Evolutionary conservation across 2,797 vertebrate species (phyloP).

Genomic region (Bufotes viridis): DNA sequence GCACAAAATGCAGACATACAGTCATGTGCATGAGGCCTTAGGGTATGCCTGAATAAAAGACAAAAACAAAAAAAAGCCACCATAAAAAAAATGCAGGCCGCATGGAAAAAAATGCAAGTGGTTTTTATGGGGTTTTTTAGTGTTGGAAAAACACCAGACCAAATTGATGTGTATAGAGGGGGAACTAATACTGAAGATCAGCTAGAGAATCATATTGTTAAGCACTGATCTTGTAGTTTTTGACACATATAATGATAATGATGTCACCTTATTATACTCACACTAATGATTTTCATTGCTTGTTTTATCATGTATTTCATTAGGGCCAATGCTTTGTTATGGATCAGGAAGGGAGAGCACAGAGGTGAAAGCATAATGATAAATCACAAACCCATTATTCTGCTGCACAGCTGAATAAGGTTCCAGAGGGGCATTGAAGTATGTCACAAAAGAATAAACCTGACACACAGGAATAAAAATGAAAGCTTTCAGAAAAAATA

Average conservation of each 20-base stretch:
- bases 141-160: no score
- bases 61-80: no score
- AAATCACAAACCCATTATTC: slow-evolving; percentile 61
- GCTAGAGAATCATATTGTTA: neutral
- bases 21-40: no score
- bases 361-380: slow-evolving; percentile 54
- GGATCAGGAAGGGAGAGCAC: slow-evolving; percentile 53
- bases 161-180: no score
- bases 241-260: slow-evolving; percentile 37
- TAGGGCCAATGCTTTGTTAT: slow-evolving; percentile 51
- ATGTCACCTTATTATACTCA: slow-evolving; percentile 40
- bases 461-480: slow-evolving; percentile 56
- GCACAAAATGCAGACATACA: no score
- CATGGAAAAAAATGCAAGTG: no score
- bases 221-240: neutral
- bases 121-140: no score
- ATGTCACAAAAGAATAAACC: slow-evolving; percentile 61
- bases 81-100: no score
- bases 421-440: slow-evolving; percentile 60
- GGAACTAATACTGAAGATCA: neutral
- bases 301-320: slow-evolving; percentile 58
- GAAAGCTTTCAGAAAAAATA: slow-evolving; percentile 52
- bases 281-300: slow-evolving; percentile 40
- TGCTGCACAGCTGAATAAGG: slow-evolving; percentile 55
- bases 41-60: no score